These are phyloP conservation scores for Phrynocephalus vlangalii DNA, from an alignment of 2,797 vertebrate species.

Conservation along the genomic window DNA sequence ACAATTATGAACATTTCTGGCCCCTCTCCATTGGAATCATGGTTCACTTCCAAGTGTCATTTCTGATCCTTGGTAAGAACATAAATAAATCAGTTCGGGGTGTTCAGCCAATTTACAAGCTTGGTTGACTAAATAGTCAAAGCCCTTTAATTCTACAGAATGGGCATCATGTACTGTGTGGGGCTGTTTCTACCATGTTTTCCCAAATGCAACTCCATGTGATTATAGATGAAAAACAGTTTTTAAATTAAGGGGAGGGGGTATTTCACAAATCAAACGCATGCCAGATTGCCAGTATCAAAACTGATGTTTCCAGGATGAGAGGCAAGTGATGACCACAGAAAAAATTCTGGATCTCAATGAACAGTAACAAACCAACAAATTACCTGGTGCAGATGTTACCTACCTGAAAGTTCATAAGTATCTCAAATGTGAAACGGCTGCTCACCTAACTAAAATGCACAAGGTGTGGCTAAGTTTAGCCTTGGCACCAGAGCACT, in stretches of 20 bases:
- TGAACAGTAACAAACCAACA: too few species aligned
- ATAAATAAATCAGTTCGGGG: conserved; percentile 61
- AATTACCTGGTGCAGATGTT: too few species aligned
- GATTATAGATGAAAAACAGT: conserved; percentile 14
- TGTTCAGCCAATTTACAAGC: conserved; percentile 46
- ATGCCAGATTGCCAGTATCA: neutral
- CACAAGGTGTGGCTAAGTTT: too few species aligned
- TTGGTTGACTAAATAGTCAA: conserved; percentile 64
- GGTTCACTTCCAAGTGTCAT: conserved; percentile 61
- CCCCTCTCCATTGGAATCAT: conserved; percentile 46
- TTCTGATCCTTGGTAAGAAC: conserved; percentile 64
- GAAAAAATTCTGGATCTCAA: too few species aligned
- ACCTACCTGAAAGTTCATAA: too few species aligned
- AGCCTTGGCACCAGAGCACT: too few species aligned
- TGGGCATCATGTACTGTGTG: conserved; percentile 45
- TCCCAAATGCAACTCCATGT: conserved; percentile 14
- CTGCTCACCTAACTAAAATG: too few species aligned
- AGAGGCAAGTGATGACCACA: too few species aligned
- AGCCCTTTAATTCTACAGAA: conserved; percentile 59
- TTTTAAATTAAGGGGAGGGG: neutral
- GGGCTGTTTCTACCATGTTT: conserved; percentile 48
- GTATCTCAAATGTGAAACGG: too few species aligned
- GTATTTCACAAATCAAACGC: neutral
- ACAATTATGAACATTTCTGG: conserved; percentile 66
- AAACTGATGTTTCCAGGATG: too few species aligned